phyloP scores from a whole-genome alignment of 2,113 vertebrate genomes.

The Oryzias woworae region DNA sequence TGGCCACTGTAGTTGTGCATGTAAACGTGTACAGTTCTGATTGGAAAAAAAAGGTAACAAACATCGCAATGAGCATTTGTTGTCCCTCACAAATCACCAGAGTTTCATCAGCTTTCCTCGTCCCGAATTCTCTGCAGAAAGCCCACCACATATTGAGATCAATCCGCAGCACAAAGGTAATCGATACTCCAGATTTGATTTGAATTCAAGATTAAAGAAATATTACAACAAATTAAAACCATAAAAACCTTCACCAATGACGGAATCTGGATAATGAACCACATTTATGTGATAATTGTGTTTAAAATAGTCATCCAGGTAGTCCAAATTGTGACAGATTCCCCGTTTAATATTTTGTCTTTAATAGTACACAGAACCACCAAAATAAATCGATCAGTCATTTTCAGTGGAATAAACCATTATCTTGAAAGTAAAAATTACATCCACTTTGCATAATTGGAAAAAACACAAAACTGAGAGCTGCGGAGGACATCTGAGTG shows the following conservation, averaged over 20 bases:
- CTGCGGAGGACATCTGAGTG: constrained; percentile 46
- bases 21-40: no score
- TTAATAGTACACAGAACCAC: constrained; percentile 23
- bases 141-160: constrained; percentile 65
- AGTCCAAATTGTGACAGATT: constrained; percentile 48
- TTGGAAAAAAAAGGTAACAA: no score
- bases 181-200: constrained; percentile 67
- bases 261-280: constrained; percentile 52
- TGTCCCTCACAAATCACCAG: no score
- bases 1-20: no score
- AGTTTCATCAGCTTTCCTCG: constrained; percentile 20
- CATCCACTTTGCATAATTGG: constrained; percentile 45
- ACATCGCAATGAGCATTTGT: no score
- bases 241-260: constrained; percentile 58
- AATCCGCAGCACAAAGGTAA: constrained; percentile 67
- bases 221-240: constrained; percentile 59
- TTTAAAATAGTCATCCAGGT: constrained; percentile 36
- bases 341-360: constrained; percentile 28
- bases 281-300: constrained; percentile 33
- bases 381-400: constrained; percentile 20
- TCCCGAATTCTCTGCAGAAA: constrained; percentile 11
- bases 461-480: constrained; percentile 49
- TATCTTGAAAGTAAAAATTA: constrained; percentile 61
- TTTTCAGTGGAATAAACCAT: constrained; percentile 61
- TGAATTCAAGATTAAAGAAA: constrained; percentile 43